Base-by-base conservation (phyloP, 2,113 vertebrate genomes). In the Melanerpes aurifrons region DNA sequence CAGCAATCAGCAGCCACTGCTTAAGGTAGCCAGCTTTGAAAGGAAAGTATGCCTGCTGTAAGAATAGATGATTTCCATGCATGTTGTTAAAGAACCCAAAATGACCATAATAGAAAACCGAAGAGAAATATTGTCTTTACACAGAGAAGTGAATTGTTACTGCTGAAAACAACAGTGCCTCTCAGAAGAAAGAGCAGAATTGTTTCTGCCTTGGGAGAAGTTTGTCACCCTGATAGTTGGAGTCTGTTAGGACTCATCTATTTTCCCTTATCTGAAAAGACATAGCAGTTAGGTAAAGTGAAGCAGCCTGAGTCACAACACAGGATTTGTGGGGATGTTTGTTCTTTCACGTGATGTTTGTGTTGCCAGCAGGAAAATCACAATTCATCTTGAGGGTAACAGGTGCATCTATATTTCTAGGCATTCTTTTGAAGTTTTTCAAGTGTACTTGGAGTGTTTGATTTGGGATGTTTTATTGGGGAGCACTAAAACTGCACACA, bases 311-410 rank as follows among this genome's bases (percentile, higher is more conserved):
- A 76, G 64, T 37, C 82, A 67, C 53, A 45, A 0, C 0, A 1
- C 72, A 61, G 75, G 64, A 94, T 94, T 86, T 96, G 82, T 89
- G 89, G 43, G 43, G 53, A 16, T 37, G 50, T 72, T 91, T 21
- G 20, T 48, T 87, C 79, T 58, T 77, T 69, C 62, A 50, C 64
- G 25, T 54, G 80, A 53, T 75, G 79, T 88, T 94, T 91, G 15
- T 15, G 45, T 56, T 86, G 82, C 85, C 80, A 78, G 69, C 45
- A 58, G 69, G 32, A 68, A 69, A 56, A 22, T 48, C 66, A 50
- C 79, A 93, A 75, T 66, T 86, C 73, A 86, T 83, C 87, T 72
- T 40, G 40, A 81, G 76, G n/a, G 76, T 47, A 62, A 20, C 75
- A 92, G 89, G 62, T 77, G 54, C 62, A 66, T 83, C 87, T 64